These are phyloP conservation scores for Drusus annulatus DNA, from an alignment of 1,140 invertebrate genomes.

Conservation along the genomic window DNA sequence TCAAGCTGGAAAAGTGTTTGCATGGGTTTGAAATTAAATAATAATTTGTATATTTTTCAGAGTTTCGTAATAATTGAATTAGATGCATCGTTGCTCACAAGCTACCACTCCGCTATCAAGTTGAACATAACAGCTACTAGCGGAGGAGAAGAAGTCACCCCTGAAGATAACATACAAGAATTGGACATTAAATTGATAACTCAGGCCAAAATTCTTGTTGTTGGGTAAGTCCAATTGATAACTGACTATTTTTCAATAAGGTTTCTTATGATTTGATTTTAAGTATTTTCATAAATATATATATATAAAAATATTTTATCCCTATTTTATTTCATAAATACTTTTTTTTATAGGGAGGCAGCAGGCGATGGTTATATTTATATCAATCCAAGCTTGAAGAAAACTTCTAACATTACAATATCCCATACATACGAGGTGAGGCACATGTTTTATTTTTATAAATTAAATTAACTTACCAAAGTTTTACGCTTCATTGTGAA, in stretches of 20 bases:
- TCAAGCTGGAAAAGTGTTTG: too few relatives aligned
- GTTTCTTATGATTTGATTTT: background rate
- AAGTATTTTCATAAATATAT: background rate
- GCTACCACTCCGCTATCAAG: slow-evolving; percentile 4
- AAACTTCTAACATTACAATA: slow-evolving; percentile 27
- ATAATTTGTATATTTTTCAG: slow-evolving; percentile 29
- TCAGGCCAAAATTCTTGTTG: slow-evolving; percentile 23
- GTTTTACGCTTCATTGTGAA: too few relatives aligned
- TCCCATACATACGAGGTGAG: slow-evolving; percentile 43
- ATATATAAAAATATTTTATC: background rate
- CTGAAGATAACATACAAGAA: slow-evolving; percentile 24
- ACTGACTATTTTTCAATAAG: background rate
- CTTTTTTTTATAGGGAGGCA: slow-evolving; percentile 37
- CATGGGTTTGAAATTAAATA: too few relatives aligned
- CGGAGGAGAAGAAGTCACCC: slow-evolving; percentile 46
- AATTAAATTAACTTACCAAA: too few relatives aligned
- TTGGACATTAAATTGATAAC: slow-evolving; percentile 31
- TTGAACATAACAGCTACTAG: slow-evolving; percentile 37
- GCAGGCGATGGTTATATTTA: slow-evolving; percentile 20
- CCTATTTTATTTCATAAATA: background rate
- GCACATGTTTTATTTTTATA: background rate
- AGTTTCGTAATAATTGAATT: slow-evolving; percentile 49
- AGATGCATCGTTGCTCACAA: slow-evolving; percentile 42
- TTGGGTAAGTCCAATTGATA: slow-evolving; percentile 40
- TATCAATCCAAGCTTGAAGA: slow-evolving; percentile 29